Base-by-base conservation (phyloP, 2,113 vertebrate species). In the Perognathus longimembris region DNA sequence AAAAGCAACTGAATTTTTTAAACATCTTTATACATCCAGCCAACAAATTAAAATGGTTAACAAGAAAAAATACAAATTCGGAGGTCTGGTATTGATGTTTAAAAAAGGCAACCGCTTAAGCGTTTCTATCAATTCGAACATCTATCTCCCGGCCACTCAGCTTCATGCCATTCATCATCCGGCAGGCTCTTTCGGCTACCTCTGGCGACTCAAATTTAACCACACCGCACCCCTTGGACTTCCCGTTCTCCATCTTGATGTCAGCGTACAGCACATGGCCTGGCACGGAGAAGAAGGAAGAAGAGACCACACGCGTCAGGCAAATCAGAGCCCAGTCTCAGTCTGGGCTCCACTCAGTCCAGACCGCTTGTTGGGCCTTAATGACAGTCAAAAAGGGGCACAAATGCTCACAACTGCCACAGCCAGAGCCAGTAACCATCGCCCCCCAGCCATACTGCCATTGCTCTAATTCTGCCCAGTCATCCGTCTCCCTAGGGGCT, bases 211-310 rank as follows among this genome's bases (percentile, higher is more conserved):
- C 99, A 18, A 99, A 99, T 54, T 99, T 98, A 64, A 99, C 99
- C 95, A 99, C 99, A 0, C 99, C 99, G 30, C 99, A 99, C 42
- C 99, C 99, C 97, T 99, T 99, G n/a, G 99, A 99, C 91, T 99
- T 99, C 28, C 99, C 99, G 0, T 99, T 99, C 97, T 99, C 99
- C 98, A 99, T 99, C 98, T 99, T 99, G 91, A 99, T 99, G 93
- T 99, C 99, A 0, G 99, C 99, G 67, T 99, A 99, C 92, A 99
- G 99, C 85, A 99, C 99, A 1, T 99, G 98, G 63, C 99, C 99
- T 99, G 95, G 86, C 42, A 91, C 82, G 42, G 92, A 12, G 77
- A 84, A 12, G 77, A 84, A 57, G 87, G 81, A 90, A 92, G 69
- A 89, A 94, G 81, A 96, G 91, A 94, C 76, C 95, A 94, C 71